Evolutionary conservation across 2,797 vertebrate genomes (phyloP).

Genomic region (Zenarchopterus dispar): DNA sequence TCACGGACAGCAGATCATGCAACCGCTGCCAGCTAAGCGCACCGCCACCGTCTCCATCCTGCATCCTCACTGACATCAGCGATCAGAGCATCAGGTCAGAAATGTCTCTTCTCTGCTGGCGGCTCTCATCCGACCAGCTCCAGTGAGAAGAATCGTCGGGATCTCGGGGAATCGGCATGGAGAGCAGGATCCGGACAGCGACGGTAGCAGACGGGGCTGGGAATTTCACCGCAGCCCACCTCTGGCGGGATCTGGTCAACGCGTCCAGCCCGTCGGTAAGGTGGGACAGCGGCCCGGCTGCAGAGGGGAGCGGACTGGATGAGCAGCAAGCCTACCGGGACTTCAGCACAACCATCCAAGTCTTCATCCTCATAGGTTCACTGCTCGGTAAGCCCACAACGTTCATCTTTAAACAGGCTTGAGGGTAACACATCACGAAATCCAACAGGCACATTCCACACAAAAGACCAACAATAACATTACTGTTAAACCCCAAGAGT

Average conservation of each 20-base stretch:
- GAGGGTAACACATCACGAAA: background rate
- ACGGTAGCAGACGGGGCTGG: slow-evolving; percentile 74
- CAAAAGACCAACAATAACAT: background rate
- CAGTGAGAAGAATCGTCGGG: slow-evolving; percentile 11
- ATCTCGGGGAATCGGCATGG: slow-evolving; percentile 65
- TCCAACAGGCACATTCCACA: background rate
- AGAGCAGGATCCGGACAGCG: slow-evolving; percentile 77
- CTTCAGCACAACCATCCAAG: slow-evolving; percentile 90
- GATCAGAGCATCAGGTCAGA: slow-evolving; percentile 9
- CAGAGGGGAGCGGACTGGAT: slow-evolving; percentile 45
- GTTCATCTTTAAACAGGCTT: too few species aligned
- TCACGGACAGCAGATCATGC: slow-evolving; percentile 1
- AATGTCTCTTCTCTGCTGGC: slow-evolving; percentile 35
- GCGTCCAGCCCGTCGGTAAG: slow-evolving; percentile 73
- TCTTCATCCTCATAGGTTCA: slow-evolving; percentile 92
- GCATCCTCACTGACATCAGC: slow-evolving; percentile 9
- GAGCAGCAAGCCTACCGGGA: slow-evolving; percentile 86
- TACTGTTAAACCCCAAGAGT: background rate
- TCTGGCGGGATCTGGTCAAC: slow-evolving; percentile 78
- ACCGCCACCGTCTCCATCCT: slow-evolving; percentile 4
- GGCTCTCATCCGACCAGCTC: slow-evolving; percentile 18
- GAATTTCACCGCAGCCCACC: slow-evolving; percentile 69
- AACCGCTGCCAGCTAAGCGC: slow-evolving; percentile 19
- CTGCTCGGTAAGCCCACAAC: slow-evolving; percentile 86
- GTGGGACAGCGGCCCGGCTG: slow-evolving; percentile 78